Percentiles rank a stretch among this genome's conserved stretches.
Evolutionary conservation across 2,888 invertebrate genomes (phyloP).

Genomic region (Tillus elongatus): DNA sequence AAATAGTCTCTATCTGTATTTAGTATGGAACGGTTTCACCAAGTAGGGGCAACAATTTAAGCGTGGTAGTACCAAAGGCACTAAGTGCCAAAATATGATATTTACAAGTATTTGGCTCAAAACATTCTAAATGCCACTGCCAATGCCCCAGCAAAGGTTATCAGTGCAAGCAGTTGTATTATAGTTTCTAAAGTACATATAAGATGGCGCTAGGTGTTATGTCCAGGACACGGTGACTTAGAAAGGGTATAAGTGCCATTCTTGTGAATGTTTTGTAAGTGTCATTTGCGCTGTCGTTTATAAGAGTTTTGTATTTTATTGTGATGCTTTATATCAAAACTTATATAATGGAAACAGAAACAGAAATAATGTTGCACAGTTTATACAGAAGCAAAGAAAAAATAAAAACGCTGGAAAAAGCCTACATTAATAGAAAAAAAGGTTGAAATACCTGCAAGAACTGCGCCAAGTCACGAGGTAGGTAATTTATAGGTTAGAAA

Average conservation of each 20-base stretch:
- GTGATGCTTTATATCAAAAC: no score
- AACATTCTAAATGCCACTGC: not conserved
- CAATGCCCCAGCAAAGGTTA: not conserved
- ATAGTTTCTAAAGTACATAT: not conserved
- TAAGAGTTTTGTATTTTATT: not conserved
- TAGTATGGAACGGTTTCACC: no score
- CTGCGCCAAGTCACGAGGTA: not conserved
- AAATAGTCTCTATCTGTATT: no score
- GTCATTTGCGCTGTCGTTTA: not conserved
- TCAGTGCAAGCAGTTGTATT: not conserved
- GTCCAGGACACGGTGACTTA: not conserved
- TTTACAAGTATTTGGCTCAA: no score
- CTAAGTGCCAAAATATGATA: no score
- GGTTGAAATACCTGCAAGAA: not conserved
- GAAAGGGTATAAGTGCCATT: slow-evolving; percentile 1
- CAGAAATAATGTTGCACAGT: slow-evolving; percentile 1
- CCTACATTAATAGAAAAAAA: slow-evolving; percentile 3
- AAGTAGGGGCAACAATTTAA: no score
- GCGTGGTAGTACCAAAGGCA: no score
- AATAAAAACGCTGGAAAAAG: slow-evolving; percentile 3
- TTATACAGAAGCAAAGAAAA: slow-evolving; percentile 1
- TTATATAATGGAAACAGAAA: not conserved
- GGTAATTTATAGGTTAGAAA: not conserved
- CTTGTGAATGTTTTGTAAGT: not conserved
- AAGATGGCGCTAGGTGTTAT: slow-evolving; percentile 2